Base-by-base conservation (phyloP, 2,797 vertebrate genomes). In the Ara ararauna region DNA sequence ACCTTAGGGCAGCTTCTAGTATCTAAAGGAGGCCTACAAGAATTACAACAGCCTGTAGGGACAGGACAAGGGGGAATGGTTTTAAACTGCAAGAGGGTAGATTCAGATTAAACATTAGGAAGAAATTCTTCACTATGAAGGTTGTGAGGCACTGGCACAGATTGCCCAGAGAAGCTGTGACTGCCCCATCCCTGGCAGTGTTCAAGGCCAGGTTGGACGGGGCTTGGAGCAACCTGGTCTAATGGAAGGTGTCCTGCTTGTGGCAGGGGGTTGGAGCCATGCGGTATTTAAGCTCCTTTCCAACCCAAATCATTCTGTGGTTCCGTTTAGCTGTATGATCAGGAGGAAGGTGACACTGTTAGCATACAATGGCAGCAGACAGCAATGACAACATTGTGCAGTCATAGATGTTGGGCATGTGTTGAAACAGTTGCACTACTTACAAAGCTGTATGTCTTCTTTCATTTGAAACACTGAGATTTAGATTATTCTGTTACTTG, bases 301-400 rank as follows among this genome's bases (percentile, higher is more conserved):
- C 23, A 60, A 60, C 22, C 56, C 56, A 17, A 26, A 36, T 15
- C 23, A 36, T 60, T 60, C 34, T 60, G 23, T 36, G 34, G 15
- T 36, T 32, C 36, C 36, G 8, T n/a, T 40, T 10, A 71, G 8
- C 47, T 80, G 11, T 66, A 3, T 40, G 26, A 20, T 45, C 13
- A 30, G 68, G 68, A 70, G 34, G 68, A 80, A 47, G 30, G 36
- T 36, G 34, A 21, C 2, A 0, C 32, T 12, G 20, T 60, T 48
- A 13, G 24, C 50, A 50, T 21, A 6, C 48, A 67, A 32, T 2
- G 4, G 34, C 60, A 32, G 66, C 40, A 54, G 36, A 3, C 24
- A 45, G 32, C 29, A 20, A 10, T 11, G 64, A 11, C 13, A 8
- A 2, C 0, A 1, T 9, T 36, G 30, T 29, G 53, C 38, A 9